A percentile compares a stretch with the other conserved stretches of the same genome.
phyloP scores from a whole-genome alignment of 2,888 invertebrate species.

The Autographa gamma region DNA sequence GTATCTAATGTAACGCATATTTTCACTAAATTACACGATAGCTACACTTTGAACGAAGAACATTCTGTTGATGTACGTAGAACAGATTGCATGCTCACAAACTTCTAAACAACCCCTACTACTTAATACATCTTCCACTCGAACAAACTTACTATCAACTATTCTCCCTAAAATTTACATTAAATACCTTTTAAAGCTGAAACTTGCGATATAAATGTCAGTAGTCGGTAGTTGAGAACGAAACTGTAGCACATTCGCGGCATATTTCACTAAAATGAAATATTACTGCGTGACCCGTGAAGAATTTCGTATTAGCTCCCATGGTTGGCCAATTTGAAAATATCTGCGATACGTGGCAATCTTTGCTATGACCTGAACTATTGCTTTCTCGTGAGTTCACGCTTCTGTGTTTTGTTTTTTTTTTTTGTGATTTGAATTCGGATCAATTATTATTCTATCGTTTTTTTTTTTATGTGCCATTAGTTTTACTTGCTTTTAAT shows the following conservation, averaged over 20 bases:
- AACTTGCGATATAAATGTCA: slow-evolving; percentile 9
- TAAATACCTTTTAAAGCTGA: slow-evolving; percentile 16
- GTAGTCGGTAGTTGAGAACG: slow-evolving; percentile 12
- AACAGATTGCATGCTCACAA: slow-evolving; percentile 7
- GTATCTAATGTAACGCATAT: too few relatives aligned
- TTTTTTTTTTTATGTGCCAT: neutral
- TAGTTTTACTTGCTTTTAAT: neutral
- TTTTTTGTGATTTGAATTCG: neutral
- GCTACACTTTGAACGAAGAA: neutral
- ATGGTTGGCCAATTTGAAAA: slow-evolving; percentile 60
- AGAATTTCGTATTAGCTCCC: slow-evolving; percentile 56
- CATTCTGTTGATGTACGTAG: neutral
- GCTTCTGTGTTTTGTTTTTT: slow-evolving; percentile 1
- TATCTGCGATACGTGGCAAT: slow-evolving; percentile 61
- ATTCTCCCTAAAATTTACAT: slow-evolving; percentile 9
- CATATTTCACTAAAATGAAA: slow-evolving; percentile 61
- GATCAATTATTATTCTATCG: neutral
- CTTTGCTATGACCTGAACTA: slow-evolving; percentile 9
- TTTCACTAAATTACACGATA: too few relatives aligned
- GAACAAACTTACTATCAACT: slow-evolving; percentile 8
- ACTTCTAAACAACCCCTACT: neutral
- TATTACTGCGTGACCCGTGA: slow-evolving; percentile 43
- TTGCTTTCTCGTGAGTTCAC: slow-evolving; percentile 7
- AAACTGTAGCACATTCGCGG: slow-evolving; percentile 46
- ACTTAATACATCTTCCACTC: neutral